Evolutionary conservation across 2,797 vertebrate species (phyloP).

Genomic region (Lepilemur septentrionalis): DNA sequence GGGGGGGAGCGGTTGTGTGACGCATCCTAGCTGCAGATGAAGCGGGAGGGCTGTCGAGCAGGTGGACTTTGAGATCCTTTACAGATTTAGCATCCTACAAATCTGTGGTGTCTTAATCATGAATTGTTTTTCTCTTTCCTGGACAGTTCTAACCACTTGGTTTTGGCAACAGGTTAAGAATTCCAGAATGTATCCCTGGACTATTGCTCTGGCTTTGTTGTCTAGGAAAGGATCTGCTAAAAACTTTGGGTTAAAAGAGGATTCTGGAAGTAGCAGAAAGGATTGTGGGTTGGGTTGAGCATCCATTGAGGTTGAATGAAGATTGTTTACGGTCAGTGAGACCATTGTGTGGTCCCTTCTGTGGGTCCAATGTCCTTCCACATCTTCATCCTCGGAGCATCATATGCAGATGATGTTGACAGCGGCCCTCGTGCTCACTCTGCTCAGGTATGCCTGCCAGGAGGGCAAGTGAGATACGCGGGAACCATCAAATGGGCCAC

Average conservation of each 20-base stretch:
- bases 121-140: background rate
- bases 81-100: background rate
- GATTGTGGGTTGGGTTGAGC: background rate
- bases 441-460: background rate
- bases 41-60: accelerated
- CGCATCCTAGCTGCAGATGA: background rate
- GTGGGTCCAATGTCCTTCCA: background rate
- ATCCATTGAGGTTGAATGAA: background rate
- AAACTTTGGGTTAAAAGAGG: background rate
- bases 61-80: background rate
- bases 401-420: accelerated
- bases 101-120: background rate
- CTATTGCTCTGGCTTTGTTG: background rate
- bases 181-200: background rate
- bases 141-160: too few relatives aligned
- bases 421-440: background rate
- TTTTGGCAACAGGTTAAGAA: background rate
- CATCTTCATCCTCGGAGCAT: background rate
- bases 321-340: accelerated
- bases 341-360: background rate
- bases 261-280: background rate
- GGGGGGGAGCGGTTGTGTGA: accelerated
- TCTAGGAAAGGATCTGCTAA: background rate
- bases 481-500: background rate
- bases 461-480: background rate